Base-by-base conservation (phyloP, 2,888 invertebrate species). In the Keiferia lycopersicella region DNA sequence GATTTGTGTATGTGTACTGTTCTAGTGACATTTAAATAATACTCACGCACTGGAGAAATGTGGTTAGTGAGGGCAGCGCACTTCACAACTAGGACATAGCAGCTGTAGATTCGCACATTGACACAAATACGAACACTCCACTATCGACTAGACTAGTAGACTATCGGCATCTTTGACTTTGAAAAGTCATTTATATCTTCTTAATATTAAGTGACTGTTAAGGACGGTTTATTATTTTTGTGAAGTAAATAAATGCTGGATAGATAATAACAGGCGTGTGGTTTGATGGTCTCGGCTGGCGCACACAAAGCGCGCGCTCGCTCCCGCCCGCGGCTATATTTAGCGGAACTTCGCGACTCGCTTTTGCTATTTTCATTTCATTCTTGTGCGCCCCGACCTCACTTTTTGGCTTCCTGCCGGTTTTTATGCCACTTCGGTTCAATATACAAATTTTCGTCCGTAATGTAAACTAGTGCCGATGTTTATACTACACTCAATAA, bases 361-460 rank as follows among this genome's bases (percentile, higher is more conserved):
- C 79, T 86, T 86, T 88, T 89, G 91, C 91, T 91, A 90, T 91
- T 91, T 90, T 88, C 84, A 91, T 87, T 88, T 87, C 84, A 87
- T 87, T 88, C 86, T 88, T 81, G 79, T 76, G 77, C 81, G 77
- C 76, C 71, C 74, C 82, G 80, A 83, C 80, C 82, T 81, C 83
- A 80, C 84, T 80, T 77, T 83, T 81, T 82, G 82, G 81, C 80
- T 81, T 82, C 79, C 78, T 75, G 77, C 73, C 75, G 71, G 70
- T 66, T 73, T 73, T 76, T 72, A 70, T 67, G 60, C 26, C 34
- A 57, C 63, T 58, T 63, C 30, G 22, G 11, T 65, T 65, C 62
- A 61, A n/a, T 61, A 41, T 59, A 48, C 61, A 57, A 41, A 22
- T 18, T 50, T 14, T 61, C 30, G 16, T 30, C 18, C 14, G 20